Evolutionary conservation across 2,888 invertebrate genomes (phyloP).

Genomic region (Spicauda simplicius): DNA sequence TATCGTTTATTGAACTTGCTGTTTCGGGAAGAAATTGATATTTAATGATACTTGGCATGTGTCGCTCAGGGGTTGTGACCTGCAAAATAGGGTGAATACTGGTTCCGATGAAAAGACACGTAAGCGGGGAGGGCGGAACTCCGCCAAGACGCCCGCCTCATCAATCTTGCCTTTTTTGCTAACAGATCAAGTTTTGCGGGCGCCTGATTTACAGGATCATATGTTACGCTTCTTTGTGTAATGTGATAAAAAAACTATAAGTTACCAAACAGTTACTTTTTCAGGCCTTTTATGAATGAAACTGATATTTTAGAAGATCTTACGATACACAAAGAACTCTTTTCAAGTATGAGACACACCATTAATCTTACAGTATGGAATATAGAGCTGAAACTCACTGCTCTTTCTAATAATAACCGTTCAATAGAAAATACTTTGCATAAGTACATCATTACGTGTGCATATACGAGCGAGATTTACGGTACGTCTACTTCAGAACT

Average conservation of each 20-base stretch:
- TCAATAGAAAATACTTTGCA: neutral
- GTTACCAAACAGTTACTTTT: conserved; percentile 23
- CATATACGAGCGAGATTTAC: too few species aligned
- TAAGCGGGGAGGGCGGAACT: conserved; percentile 37
- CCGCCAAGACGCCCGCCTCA: conserved; percentile 40
- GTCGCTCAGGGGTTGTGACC: conserved; percentile 9
- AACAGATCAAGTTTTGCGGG: conserved; percentile 53
- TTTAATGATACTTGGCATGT: conserved; percentile 19
- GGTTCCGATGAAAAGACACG: conserved; percentile 40
- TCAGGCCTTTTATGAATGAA: conserved; percentile 21
- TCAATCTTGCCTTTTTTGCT: conserved; percentile 59
- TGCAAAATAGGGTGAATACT: conserved; percentile 34
- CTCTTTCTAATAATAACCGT: conserved; percentile 1
- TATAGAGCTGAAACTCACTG: neutral
- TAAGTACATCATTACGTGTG: too few species aligned
- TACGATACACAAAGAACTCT: conserved; percentile 12
- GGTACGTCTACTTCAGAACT: too few species aligned
- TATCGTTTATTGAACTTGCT: conserved; percentile 7
- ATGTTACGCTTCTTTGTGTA: conserved; percentile 29
- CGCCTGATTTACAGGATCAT: conserved; percentile 40
- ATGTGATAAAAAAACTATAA: conserved; percentile 26
- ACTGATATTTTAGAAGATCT: conserved; percentile 13
- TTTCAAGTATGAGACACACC: conserved; percentile 16
- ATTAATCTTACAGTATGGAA: conserved; percentile 23
- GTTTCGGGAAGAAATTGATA: conserved; percentile 17